phyloP scores from a whole-genome alignment of 1,140 invertebrate species.

The Dreissena rostriformis region DNA sequence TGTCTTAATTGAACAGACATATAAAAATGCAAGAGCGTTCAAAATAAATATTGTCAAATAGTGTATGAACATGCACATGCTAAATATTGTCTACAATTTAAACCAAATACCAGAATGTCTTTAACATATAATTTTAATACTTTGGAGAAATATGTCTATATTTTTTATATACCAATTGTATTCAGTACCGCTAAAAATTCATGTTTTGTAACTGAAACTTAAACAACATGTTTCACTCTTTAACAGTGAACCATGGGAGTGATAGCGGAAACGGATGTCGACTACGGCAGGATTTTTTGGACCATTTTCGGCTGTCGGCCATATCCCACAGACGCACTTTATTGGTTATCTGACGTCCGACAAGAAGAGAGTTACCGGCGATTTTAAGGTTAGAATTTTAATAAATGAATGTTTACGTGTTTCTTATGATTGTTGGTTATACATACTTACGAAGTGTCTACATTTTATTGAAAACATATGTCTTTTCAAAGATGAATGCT shows the following conservation, averaged over 20 bases:
- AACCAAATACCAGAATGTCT: too few species aligned
- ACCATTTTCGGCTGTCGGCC: conserved; percentile 74
- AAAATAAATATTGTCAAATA: too few species aligned
- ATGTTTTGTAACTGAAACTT: neutral
- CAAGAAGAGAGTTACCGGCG: conserved; percentile 64
- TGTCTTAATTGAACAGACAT: too few species aligned
- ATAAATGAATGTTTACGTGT: neutral
- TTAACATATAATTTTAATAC: neutral
- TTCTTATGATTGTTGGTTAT: too few species aligned
- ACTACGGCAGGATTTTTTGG: conserved; percentile 78
- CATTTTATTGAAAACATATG: neutral
- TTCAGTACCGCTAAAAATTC: neutral
- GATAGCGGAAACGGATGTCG: conserved; percentile 72
- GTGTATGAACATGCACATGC: too few species aligned
- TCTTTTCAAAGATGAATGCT: neutral
- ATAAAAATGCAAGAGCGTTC: too few species aligned
- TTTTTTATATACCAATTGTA: neutral
- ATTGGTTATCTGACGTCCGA: conserved; percentile 78
- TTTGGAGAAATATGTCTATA: neutral
- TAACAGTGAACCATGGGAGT: conserved; percentile 68
- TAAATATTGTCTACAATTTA: too few species aligned
- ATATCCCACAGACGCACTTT: conserved; percentile 73
- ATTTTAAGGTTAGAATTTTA: conserved; percentile 72
- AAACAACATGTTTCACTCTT: neutral
- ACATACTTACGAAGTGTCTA: too few species aligned